A percentile compares a stretch with the other conserved stretches of the same genome.
Conservation (phyloP, 2,113 vertebrate species). For the Cynoglossus semilaevis region DNA sequence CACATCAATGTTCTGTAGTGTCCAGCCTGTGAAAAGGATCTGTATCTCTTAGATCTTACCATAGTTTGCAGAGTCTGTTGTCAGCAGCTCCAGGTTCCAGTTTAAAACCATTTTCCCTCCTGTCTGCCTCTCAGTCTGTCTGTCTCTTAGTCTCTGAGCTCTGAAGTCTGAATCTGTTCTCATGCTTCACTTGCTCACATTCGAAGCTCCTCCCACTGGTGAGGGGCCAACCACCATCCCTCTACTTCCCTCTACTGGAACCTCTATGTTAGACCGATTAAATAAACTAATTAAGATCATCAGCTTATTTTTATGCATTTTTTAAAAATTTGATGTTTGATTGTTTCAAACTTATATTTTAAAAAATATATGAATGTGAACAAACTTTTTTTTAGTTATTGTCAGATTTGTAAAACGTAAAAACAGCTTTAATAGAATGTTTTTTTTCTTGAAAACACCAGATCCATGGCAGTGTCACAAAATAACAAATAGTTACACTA, state of each 20-base stretch:
- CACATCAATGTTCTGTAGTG: conserved; percentile 1
- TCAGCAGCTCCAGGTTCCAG: conserved; percentile 18
- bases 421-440: no score
- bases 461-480: no score
- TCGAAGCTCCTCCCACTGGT: conserved; percentile 57
- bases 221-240: conserved; percentile 12
- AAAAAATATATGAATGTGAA: no score
- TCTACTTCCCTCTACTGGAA: conserved; percentile 44
- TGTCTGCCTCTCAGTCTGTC: conserved; percentile 6
- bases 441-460: no score
- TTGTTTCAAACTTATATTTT: no score
- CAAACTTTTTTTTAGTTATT: no score
- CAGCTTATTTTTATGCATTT: background rate
- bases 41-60: conserved; percentile 52
- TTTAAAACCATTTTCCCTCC: conserved; percentile 48
- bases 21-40: background rate
- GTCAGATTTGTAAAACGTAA: no score
- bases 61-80: conserved; percentile 44
- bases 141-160: conserved; percentile 25
- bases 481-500: no score
- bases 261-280: background rate
- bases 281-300: background rate
- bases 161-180: conserved; percentile 48
- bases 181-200: conserved; percentile 36
- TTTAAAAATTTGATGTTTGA: no score